phyloP scores from a whole-genome alignment of 2,888 invertebrate genomes.

The Ectobius pallidus region DNA sequence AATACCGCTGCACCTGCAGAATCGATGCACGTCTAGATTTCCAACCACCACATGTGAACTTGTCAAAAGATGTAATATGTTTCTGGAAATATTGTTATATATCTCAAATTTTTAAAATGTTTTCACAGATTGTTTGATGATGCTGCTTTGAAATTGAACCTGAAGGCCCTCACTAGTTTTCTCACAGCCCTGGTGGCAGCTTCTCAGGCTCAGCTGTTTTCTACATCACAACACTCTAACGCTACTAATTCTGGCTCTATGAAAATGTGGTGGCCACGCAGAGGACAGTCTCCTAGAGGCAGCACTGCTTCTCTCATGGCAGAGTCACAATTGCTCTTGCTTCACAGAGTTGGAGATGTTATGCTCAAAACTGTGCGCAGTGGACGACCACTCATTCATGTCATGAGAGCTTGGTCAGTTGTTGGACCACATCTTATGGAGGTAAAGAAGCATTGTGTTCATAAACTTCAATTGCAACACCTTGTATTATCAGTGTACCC shows the following conservation, averaged over 20 bases:
- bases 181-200: conserved; percentile 81
- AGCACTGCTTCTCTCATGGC: not conserved
- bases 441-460: conserved; percentile 56
- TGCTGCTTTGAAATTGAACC: conserved; percentile 83
- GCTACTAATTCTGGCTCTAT: conserved; percentile 47
- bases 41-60: too few relatives aligned
- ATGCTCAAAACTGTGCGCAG: conserved; percentile 86
- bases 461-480: too few relatives aligned
- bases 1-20: too few relatives aligned
- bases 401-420: conserved; percentile 90
- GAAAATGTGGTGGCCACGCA: conserved; percentile 55
- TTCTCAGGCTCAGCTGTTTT: conserved; percentile 78
- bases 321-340: conserved; percentile 57
- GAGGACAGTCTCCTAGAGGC: conserved; percentile 9
- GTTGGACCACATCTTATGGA: conserved; percentile 94
- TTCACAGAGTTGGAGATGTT: conserved; percentile 87
- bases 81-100: too few relatives aligned
- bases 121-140: conserved; percentile 80
- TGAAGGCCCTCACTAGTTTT: conserved; percentile 83
- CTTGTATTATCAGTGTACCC: too few relatives aligned
- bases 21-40: too few relatives aligned
- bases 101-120: too few relatives aligned
- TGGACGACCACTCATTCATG: conserved; percentile 86
- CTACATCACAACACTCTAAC: conserved; percentile 46
- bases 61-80: too few relatives aligned